Conservation (phyloP, 53 echinoderm and acorn worm genomes). For the Paracentrotus lividus region DNA sequence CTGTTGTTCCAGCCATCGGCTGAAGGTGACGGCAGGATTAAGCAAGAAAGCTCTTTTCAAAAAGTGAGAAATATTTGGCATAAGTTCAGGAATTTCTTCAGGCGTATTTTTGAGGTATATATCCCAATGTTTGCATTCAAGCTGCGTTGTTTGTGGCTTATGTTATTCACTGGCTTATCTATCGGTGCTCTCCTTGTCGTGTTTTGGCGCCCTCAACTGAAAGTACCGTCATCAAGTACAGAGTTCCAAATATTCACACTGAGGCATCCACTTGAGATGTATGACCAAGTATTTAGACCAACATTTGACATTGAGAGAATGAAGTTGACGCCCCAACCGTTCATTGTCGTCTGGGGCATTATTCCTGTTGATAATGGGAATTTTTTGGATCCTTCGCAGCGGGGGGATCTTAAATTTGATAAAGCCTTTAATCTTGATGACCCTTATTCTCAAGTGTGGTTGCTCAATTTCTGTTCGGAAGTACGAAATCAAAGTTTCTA, state of each 20-base stretch:
- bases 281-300: constrained; percentile 71
- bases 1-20: not conserved
- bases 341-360: constrained; percentile 73
- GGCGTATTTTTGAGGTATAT: constrained; percentile 62
- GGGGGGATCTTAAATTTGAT: constrained; percentile 69
- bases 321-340: not conserved
- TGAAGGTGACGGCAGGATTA: not conserved
- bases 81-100: not conserved
- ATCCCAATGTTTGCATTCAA: constrained; percentile 69
- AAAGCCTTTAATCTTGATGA: constrained; percentile 75
- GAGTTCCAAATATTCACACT: constrained; percentile 74
- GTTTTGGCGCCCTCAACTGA: constrained; percentile 71
- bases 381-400: constrained; percentile 72
- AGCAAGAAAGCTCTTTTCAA: not conserved
- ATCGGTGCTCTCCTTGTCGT: constrained; percentile 58
- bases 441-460: constrained; percentile 79
- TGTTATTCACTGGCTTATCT: constrained; percentile 65
- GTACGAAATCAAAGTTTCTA: constrained; percentile 79
- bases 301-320: constrained; percentile 69
- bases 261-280: constrained; percentile 73
- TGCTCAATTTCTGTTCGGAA: constrained; percentile 76
- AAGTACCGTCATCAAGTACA: constrained; percentile 51
- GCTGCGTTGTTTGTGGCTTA: constrained; percentile 75
- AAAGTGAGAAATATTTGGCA: not conserved
- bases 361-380: constrained; percentile 67